Conservation (phyloP, 2,113 vertebrate species). For the Spheniscus mendiculus region DNA sequence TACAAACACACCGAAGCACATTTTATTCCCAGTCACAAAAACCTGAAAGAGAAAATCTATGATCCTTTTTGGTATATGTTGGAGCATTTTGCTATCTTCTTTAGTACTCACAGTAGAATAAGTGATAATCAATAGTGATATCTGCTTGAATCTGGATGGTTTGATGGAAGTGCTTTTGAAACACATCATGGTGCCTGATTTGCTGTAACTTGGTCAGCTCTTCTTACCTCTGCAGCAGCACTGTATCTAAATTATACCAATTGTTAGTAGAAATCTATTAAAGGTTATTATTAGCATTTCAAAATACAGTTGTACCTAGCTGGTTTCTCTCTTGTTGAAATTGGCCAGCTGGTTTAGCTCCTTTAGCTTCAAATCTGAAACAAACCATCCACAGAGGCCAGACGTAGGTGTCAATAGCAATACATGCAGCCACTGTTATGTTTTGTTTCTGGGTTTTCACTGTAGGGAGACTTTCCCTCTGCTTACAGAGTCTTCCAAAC, state of each 20-base stretch:
- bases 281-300: conserved; percentile 63
- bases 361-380: conserved; percentile 36
- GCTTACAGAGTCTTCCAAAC: neutral
- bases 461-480: neutral
- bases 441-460: neutral
- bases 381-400: neutral
- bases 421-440: neutral
- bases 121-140: conserved; percentile 74
- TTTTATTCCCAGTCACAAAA: conserved; percentile 15
- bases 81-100: conserved; percentile 57
- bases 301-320: conserved; percentile 43
- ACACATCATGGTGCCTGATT: conserved; percentile 58
- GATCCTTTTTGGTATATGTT: neutral
- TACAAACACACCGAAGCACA: neutral
- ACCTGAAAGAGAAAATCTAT: conserved; percentile 15
- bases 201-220: conserved; percentile 68
- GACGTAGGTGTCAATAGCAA: neutral
- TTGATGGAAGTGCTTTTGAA: conserved; percentile 70
- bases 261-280: conserved; percentile 68
- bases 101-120: conserved; percentile 50
- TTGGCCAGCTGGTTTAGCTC: conserved; percentile 53
- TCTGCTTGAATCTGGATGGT: conserved; percentile 48
- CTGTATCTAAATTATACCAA: conserved; percentile 57
- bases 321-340: conserved; percentile 54
- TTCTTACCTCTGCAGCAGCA: conserved; percentile 63